These are phyloP conservation scores for Dasyurus viverrinus DNA, from an alignment of 2,113 vertebrate species.

Conservation along the genomic window DNA sequence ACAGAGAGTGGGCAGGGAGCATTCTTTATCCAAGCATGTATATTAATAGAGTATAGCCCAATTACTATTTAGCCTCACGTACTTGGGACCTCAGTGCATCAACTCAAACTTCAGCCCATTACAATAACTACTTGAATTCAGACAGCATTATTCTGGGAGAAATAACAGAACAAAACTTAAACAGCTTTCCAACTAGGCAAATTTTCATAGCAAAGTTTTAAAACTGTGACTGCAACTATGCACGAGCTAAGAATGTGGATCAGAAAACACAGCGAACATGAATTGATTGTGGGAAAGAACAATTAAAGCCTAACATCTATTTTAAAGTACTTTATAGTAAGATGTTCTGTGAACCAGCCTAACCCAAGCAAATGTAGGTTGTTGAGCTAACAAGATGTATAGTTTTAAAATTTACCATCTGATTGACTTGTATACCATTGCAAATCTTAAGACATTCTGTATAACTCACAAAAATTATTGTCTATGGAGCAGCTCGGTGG, in stretches of 20 bases:
- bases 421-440: constrained; percentile 1
- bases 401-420: constrained; percentile 48
- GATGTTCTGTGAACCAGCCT: neutral
- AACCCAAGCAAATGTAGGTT: neutral
- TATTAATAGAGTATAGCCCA: too few species aligned
- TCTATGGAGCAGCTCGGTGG: neutral
- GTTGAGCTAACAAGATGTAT: neutral
- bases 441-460: neutral
- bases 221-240: neutral
- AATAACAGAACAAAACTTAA: neutral
- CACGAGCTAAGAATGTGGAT: neutral
- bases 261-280: neutral
- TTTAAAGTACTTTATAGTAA: neutral
- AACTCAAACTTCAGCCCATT: too few species aligned
- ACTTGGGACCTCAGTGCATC: too few species aligned
- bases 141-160: neutral
- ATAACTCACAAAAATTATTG: constrained; percentile 13
- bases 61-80: too few species aligned
- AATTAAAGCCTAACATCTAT: neutral
- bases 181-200: constrained; percentile 5
- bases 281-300: neutral
- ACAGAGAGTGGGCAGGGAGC: too few species aligned
- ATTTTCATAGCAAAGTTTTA: constrained; percentile 6
- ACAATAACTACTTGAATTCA: constrained; percentile 35
- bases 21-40: too few species aligned